Evolutionary conservation across 2,888 invertebrate genomes (phyloP).

Genomic region (Spatulosminthurus flaviceps): DNA sequence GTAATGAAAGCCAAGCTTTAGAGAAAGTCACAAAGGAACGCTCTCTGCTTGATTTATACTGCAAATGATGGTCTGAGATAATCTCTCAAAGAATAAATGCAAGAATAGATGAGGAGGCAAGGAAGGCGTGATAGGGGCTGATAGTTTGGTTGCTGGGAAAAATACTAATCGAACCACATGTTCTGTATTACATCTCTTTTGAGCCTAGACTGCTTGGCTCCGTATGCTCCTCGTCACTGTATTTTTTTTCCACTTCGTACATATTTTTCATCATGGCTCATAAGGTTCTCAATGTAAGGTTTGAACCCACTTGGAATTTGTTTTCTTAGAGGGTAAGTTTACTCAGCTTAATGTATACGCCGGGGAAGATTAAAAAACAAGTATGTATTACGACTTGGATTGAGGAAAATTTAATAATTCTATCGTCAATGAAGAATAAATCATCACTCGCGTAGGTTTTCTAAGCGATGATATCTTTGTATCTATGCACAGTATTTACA

Average conservation of each 20-base stretch:
- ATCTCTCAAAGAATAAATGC: slow-evolving; percentile 43
- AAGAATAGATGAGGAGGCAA: slow-evolving; percentile 9
- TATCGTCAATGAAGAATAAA: too few species aligned
- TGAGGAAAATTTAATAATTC: too few species aligned
- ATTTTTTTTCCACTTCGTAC: not conserved
- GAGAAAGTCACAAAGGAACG: slow-evolving; percentile 14
- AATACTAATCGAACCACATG: slow-evolving; percentile 25
- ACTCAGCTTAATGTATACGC: not conserved
- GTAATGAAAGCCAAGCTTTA: not conserved
- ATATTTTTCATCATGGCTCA: not conserved
- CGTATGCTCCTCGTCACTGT: slow-evolving; percentile 5
- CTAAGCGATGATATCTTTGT: too few species aligned
- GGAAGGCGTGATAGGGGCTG: slow-evolving; percentile 34
- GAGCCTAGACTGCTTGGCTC: slow-evolving; percentile 42
- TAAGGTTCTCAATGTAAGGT: not conserved
- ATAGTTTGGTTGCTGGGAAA: slow-evolving; percentile 29
- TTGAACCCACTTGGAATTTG: not conserved
- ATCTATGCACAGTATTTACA: too few species aligned
- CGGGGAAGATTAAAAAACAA: not conserved
- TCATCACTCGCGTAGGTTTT: too few species aligned
- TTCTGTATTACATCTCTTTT: slow-evolving; percentile 22
- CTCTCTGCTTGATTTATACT: slow-evolving; percentile 38
- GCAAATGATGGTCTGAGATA: slow-evolving; percentile 39
- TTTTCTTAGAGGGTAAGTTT: not conserved
- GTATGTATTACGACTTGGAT: too few species aligned